These are phyloP conservation scores for Enteromius treurensis DNA, from an alignment of 2,797 vertebrate genomes.

Conservation along the genomic window DNA sequence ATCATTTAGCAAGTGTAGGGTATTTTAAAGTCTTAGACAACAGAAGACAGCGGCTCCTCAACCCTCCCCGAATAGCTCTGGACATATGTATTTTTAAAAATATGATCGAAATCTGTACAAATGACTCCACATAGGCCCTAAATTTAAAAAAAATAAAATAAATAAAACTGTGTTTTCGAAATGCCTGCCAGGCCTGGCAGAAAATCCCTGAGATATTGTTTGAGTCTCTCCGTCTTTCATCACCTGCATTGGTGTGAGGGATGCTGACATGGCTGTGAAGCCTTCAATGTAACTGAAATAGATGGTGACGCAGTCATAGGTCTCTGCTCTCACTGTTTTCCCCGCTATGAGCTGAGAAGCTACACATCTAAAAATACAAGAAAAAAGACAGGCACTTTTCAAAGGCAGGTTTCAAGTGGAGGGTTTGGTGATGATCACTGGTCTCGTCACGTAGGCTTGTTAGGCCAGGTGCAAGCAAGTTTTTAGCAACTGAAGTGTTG, in stretches of 20 bases:
- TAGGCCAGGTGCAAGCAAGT: constrained; percentile 23
- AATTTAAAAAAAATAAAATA: too few species aligned
- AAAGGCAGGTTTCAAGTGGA: constrained; percentile 36
- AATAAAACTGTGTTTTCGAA: neutral
- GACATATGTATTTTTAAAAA: neutral
- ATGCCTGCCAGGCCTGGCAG: neutral
- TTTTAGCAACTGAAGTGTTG: constrained; percentile 23
- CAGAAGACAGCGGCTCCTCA: neutral
- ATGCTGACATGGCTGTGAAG: constrained; percentile 63
- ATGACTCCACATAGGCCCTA: neutral
- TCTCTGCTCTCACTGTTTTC: constrained; percentile 64
- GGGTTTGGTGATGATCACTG: constrained; percentile 13
- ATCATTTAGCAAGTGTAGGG: neutral
- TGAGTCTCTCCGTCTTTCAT: constrained; percentile 4
- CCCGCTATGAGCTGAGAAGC: constrained; percentile 63
- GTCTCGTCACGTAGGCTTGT: constrained; percentile 28
- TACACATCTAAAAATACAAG: constrained; percentile 61
- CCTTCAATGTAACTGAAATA: constrained; percentile 68
- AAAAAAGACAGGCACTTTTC: constrained; percentile 34
- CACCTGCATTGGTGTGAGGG: constrained; percentile 66
- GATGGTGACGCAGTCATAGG: constrained; percentile 63
- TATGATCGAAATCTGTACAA: neutral
- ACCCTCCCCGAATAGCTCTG: neutral
- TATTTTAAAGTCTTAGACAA: neutral
- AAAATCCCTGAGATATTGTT: neutral